Base-by-base conservation (phyloP, 1,140 invertebrate genomes). In the Trypoxylus dichotomus region DNA sequence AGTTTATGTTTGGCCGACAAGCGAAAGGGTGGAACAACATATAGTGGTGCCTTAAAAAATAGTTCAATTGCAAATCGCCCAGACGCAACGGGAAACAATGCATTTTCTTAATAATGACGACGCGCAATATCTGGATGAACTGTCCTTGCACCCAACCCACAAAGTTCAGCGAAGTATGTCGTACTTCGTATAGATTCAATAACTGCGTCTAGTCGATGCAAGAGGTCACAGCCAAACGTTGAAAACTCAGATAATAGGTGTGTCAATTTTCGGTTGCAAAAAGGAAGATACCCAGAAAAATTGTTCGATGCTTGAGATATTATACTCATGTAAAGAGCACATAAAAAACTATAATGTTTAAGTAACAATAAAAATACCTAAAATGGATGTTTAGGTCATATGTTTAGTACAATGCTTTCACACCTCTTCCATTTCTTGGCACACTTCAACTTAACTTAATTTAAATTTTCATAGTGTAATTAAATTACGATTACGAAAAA, bases 171-270 rank as follows among this genome's bases (percentile, higher is more conserved):
- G 76, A 77, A 79, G 81, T 82, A 79, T 79, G 79, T 82, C 79
- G 79, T 76, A 82, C 79, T 80, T 80, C 80, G 81, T 82, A 79
- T 78, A 82, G 80, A 80, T 80, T 78, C 78, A 78, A 80, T 79
- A 80, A 82, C 79, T 80, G 78, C 72, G 81, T 79, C 80, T 78
- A 79, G 79, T 77, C 32, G 32, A 7, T 5, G 2, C 32, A 37
- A 37, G 32, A 5, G 32, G 32, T 37, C 32, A 5, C 32, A 37
- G 32, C 6, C 24, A 68, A 68, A 24, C 19, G 19, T 15, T 1
- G 8, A 68, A 68, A 68, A 10, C 21, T 68, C 13, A 68, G 10
- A 15, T 27, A 24, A 7, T 27, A n/a, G n/a, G n/a, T n/a, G n/a
- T n/a, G n/a, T n/a, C n/a, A n/a, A n/a, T n/a, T n/a, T n/a, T n/a